Conservation (phyloP, 2,888 invertebrate genomes). For the Trichogramma dendrolimi region DNA sequence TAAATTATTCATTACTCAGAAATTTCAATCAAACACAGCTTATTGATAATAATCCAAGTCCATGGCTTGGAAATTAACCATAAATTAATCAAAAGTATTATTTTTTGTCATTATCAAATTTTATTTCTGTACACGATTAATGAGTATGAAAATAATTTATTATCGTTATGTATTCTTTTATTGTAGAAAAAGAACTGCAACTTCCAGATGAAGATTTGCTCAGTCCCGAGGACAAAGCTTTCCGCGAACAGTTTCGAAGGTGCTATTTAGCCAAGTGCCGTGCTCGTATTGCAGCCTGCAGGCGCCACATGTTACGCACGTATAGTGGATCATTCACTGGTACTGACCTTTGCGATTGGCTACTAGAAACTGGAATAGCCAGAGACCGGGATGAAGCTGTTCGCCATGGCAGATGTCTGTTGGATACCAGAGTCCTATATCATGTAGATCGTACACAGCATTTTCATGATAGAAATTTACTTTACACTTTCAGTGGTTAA, state of each 20-base stretch:
- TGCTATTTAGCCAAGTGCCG: slow-evolving; percentile 82
- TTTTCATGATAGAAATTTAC: slow-evolving; percentile 76
- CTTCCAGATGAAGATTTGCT: slow-evolving; percentile 74
- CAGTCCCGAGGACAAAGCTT: slow-evolving; percentile 71
- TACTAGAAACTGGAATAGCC: slow-evolving; percentile 75
- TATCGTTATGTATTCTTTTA: slow-evolving; percentile 10
- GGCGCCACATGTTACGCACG: slow-evolving; percentile 73
- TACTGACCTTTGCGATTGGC: slow-evolving; percentile 79
- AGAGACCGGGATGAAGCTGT: slow-evolving; percentile 75
- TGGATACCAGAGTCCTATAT: slow-evolving; percentile 78
- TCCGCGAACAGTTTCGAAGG: slow-evolving; percentile 84
- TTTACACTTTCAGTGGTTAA: slow-evolving; percentile 66
- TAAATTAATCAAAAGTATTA: not conserved
- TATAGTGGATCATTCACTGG: slow-evolving; percentile 82
- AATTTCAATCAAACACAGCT: not conserved
- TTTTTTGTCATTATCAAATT: not conserved
- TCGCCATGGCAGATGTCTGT: slow-evolving; percentile 75
- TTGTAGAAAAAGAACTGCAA: slow-evolving; percentile 62
- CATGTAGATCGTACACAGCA: slow-evolving; percentile 82
- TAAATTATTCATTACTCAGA: slow-evolving; percentile 2
- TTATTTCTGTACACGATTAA: not conserved
- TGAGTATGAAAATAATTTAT: not conserved
- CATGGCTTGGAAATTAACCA: not conserved
- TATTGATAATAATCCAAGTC: no score
- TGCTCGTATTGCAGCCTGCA: slow-evolving; percentile 65